Conservation (phyloP, 64 coral and sea anemone species). For the Orbicella faveolata region DNA sequence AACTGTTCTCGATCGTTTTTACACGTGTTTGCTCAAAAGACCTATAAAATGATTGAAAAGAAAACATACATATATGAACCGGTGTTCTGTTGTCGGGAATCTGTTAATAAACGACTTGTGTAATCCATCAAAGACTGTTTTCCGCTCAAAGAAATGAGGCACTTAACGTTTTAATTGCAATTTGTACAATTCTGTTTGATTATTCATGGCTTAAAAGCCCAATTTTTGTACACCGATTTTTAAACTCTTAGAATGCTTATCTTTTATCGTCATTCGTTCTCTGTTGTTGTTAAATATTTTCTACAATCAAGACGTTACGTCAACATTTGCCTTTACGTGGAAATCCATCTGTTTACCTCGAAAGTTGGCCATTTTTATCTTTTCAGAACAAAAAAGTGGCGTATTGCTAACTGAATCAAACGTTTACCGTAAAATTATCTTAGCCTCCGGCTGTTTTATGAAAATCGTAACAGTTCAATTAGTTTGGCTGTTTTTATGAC, state of each 20-base stretch:
- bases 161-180: background rate
- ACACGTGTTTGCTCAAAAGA: conserved; percentile 6
- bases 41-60: background rate
- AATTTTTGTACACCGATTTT: too few species aligned
- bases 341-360: too few species aligned
- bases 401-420: too few species aligned
- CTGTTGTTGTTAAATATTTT: too few species aligned
- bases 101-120: background rate
- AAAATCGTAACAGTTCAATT: background rate
- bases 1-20: background rate
- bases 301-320: too few species aligned
- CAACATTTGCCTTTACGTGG: too few species aligned
- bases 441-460: background rate
- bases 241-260: too few species aligned
- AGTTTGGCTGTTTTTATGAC: background rate
- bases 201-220: too few species aligned
- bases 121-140: background rate
- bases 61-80: background rate
- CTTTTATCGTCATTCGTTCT: too few species aligned
- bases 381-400: too few species aligned
- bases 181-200: background rate
- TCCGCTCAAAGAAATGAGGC: background rate
- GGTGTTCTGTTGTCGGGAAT: conserved; percentile 3
- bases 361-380: too few species aligned
- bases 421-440: too few species aligned